Conservation (phyloP, 92 coral and sea anemone genomes). For the Zoanthus solanderi region DNA sequence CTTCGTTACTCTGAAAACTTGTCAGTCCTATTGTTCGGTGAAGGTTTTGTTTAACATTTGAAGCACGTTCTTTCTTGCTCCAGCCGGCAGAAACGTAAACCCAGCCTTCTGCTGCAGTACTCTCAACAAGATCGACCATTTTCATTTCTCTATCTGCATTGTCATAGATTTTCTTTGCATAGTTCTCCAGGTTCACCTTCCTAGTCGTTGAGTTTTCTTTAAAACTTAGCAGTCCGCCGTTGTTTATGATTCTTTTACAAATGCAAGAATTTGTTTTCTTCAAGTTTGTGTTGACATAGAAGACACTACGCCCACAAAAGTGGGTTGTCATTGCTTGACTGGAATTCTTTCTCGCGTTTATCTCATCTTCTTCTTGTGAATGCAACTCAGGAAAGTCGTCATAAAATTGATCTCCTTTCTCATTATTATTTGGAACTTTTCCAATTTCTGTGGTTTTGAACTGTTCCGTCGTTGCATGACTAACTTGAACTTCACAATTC, state of each 20-base stretch:
- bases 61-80: background rate
- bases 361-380: background rate
- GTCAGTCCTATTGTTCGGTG: background rate
- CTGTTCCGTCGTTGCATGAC: background rate
- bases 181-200: background rate
- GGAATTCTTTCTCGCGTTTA: background rate
- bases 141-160: slow-evolving; percentile 8
- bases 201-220: background rate
- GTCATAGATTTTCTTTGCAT: background rate
- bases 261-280: background rate
- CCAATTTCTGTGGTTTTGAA: background rate
- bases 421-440: background rate
- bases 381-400: background rate
- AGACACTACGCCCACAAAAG: background rate
- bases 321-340: background rate
- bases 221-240: background rate
- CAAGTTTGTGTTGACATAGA: too few relatives aligned
- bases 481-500: background rate
- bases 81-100: slow-evolving; percentile 2
- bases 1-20: background rate
- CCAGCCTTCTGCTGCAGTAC: slow-evolving; percentile 5
- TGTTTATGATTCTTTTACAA: too few relatives aligned
- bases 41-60: background rate
- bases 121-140: background rate
- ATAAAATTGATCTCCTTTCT: background rate